A percentile compares a stretch with the other conserved stretches of the same genome.
These are phyloP conservation scores for Okapia johnstoni DNA, from an alignment of 2,113 vertebrate species.

Conservation along the genomic window DNA sequence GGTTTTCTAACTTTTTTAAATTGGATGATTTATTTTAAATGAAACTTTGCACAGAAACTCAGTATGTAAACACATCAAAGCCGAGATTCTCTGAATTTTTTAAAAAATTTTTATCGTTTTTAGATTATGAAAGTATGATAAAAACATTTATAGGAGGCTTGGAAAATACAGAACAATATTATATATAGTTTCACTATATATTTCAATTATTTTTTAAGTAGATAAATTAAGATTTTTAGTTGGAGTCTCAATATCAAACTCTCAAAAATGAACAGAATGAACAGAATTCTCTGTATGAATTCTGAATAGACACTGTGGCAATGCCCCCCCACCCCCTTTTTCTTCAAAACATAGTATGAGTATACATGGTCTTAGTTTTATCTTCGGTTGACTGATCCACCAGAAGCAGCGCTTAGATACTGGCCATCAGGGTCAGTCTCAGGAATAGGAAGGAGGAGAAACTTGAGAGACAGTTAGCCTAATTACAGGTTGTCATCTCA, in stretches of 20 bases:
- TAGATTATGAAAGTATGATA: not conserved
- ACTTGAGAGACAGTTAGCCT: not conserved
- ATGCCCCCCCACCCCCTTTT: accelerated
- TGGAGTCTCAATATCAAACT: not conserved
- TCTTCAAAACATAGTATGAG: not conserved
- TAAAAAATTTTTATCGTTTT: not conserved
- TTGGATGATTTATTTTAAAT: not conserved
- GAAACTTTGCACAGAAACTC: not conserved
- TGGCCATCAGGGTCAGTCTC: not conserved
- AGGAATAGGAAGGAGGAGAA: not conserved
- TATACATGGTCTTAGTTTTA: not conserved
- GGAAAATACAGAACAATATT: not conserved
- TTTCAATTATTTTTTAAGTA: not conserved
- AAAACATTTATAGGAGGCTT: not conserved
- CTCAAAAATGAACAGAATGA: not conserved
- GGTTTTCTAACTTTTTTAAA: not conserved
- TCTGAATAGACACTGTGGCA: not conserved
- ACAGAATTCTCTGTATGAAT: not conserved
- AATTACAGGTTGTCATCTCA: not conserved
- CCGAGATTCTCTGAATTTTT: not conserved
- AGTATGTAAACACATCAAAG: not conserved
- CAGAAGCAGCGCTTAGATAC: accelerated
- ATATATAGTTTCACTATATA: not conserved
- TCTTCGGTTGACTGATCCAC: not conserved
- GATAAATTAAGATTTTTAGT: not conserved